Percentiles rank a stretch among this genome's conserved stretches.
These are phyloP conservation scores for Tamandua tetradactyla DNA, from an alignment of 2,797 vertebrate species.

Conservation along the genomic window DNA sequence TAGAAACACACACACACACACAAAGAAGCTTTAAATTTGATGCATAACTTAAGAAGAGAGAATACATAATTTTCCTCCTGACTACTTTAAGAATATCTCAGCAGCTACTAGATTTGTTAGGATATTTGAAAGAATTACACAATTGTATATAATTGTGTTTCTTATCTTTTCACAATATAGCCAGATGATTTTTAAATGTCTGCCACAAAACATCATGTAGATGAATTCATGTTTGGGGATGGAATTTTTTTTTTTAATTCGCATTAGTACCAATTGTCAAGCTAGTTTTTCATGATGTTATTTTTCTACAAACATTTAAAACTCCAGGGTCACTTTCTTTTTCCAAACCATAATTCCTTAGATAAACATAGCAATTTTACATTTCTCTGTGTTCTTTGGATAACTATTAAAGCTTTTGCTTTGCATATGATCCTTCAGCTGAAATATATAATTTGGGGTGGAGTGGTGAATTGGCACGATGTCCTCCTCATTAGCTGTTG, in stretches of 20 bases:
- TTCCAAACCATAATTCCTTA: not conserved
- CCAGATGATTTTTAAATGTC: not conserved
- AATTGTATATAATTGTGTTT: not conserved
- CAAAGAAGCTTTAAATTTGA: not conserved
- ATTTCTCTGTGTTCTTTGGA: not conserved
- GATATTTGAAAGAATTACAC: not conserved
- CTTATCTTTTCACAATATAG: not conserved
- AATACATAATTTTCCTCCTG: not conserved
- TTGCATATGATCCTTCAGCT: constrained; percentile 58
- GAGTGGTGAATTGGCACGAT: constrained; percentile 37
- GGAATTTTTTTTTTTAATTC: not conserved
- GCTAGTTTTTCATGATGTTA: not conserved
- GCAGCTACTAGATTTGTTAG: not conserved
- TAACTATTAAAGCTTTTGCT: constrained; percentile 62
- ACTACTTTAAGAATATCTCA: not conserved
- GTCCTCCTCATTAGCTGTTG: constrained; percentile 60
- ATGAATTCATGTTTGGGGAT: not conserved
- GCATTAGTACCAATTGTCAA: not conserved
- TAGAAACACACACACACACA: not conserved
- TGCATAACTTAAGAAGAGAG: not conserved
- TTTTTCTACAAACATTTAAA: not conserved
- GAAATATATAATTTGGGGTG: not conserved
- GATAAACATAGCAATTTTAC: not conserved
- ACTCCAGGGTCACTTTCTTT: not conserved
- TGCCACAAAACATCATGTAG: not conserved